Base-by-base conservation (phyloP, 37 sponge, comb jelly and placozoan species). In the Beroe ovata region DNA sequence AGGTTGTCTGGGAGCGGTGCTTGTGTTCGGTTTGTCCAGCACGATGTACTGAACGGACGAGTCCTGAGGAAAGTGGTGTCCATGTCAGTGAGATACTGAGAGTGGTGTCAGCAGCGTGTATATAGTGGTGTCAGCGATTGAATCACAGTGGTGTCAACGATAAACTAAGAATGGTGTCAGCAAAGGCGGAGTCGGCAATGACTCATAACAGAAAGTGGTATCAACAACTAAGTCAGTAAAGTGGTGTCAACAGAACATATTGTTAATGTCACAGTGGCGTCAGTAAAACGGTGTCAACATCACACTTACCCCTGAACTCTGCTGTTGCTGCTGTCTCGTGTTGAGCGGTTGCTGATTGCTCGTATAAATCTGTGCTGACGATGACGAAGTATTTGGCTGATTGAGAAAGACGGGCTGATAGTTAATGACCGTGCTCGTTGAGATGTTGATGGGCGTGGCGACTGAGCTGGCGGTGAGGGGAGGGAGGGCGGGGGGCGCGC, bases 391-490 rank as follows among this genome's bases (percentile, higher is more conserved):
- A 14, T 39, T 30, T 2, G 35, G 84, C 84, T 77, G 84, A 25
- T 77, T 77, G 23, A 77, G 54, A 19, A 77, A 77, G 1, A 77
- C 84, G 3, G 84, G 84, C 47, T 77, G 84, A 54, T 77, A 77
- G 84, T 77, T 77, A 25, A 77, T 77, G n/a, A 77, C 84, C 6
- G 84, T 77, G 28, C 84, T 25, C 54, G 54, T 47, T 1, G 84
- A 77, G 84, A 77, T 77, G 54, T 77, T 77, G 41, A 77, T 77
- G 38, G 84, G 84, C 22, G 35, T 77, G 33, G 69, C 69, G n/a
- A 77, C 33, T n/a, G 84, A 42, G 42, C 54, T 39, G 84, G 84
- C 84, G 38, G 84, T 33, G 0, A 77, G 84, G n/a, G 84, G 42
- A 11, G 84, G 84, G 2, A 66, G 69, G 28, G 47, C 84, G 20